Evolutionary conservation across 1,140 invertebrate genomes (phyloP), one percentile per base, ranked within the genome.

Genomic region (Parapsyche elsis): DNA sequence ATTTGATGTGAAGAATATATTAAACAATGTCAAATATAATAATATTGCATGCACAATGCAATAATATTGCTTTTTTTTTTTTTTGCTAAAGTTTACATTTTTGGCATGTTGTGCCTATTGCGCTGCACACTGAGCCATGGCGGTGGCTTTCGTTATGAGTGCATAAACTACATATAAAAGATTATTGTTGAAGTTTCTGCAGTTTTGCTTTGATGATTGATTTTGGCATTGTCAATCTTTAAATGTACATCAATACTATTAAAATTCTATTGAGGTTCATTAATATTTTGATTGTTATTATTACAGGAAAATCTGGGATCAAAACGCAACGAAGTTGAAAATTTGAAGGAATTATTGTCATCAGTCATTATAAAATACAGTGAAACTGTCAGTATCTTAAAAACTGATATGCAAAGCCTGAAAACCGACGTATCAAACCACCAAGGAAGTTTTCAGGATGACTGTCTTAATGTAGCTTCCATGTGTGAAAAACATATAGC

Each of bases 301-400:
- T 90, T 87, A 85, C 84, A 92, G 91, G 91, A 92, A 71, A 91
- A 91, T 82, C 87, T 91, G 84, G 88, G 89, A 81, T 88, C 87
- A 1, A 89, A 91, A 70, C 88, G 88, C 80, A 87, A 86, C 71
- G 90, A 91, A 84, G 87, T 90, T 21, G 89, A 90, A 78, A 90
- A 88, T 80, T 84, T 90, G 70, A 90, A 88, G 85, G 87, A 87
- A 14, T 86, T 89, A 75, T 83, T 92, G 30, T 76, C 85, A 12
- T 87, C 88, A 73, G 83, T 92, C 77, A 88, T 87, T 16, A 85
- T 86, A 73, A 83, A 92, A 78, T 90, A 90, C 61, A 86, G 86
- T 84, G 88, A 92, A 24, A 89, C 92, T 46, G 86, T 93, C 53
- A 83, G 86, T 24, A 86, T 90, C 46, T 89, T 94, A n/a, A 91